These are phyloP conservation scores for Heliothis subflexa DNA, from an alignment of 1,140 invertebrate genomes.

Conservation along the genomic window DNA sequence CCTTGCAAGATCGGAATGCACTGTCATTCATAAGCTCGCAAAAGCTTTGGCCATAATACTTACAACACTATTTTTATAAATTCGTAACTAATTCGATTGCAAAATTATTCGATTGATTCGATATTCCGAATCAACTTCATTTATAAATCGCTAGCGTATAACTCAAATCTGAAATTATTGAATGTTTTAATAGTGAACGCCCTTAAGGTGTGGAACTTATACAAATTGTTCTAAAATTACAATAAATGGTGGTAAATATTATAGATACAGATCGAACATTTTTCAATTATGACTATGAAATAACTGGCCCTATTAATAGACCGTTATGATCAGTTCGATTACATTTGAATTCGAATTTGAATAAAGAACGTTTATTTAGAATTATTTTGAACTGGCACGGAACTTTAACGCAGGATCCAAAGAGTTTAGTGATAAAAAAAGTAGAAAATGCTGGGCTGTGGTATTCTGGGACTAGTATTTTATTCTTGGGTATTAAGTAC, in stretches of 20 bases:
- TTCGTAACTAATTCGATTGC: not conserved
- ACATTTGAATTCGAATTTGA: slow-evolving; percentile 2
- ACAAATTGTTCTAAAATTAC: slow-evolving; percentile 32
- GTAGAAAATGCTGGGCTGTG: no score
- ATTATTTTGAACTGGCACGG: not conserved
- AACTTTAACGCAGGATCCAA: not conserved
- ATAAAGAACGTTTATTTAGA: slow-evolving; percentile 15
- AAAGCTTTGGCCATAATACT: not conserved
- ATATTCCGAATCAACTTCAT: slow-evolving; percentile 16
- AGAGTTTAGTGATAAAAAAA: slow-evolving; percentile 1
- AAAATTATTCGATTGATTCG: slow-evolving; percentile 12
- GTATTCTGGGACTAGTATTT: no score
- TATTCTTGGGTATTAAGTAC: no score
- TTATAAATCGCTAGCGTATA: slow-evolving; percentile 34
- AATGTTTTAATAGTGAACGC: slow-evolving; percentile 33
- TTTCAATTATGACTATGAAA: slow-evolving; percentile 27
- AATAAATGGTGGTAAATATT: slow-evolving; percentile 18
- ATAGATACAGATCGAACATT: slow-evolving; percentile 16
- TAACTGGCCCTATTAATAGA: slow-evolving; percentile 1
- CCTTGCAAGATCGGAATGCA: no score
- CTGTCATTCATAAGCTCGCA: not conserved
- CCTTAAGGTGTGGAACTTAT: slow-evolving; percentile 30
- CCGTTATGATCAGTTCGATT: slow-evolving; percentile 13
- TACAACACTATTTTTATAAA: no score
- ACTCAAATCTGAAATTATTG: slow-evolving; percentile 25